Conservation (phyloP, 1,140 invertebrate species). For the Rhopalosiphum maidis region DNA sequence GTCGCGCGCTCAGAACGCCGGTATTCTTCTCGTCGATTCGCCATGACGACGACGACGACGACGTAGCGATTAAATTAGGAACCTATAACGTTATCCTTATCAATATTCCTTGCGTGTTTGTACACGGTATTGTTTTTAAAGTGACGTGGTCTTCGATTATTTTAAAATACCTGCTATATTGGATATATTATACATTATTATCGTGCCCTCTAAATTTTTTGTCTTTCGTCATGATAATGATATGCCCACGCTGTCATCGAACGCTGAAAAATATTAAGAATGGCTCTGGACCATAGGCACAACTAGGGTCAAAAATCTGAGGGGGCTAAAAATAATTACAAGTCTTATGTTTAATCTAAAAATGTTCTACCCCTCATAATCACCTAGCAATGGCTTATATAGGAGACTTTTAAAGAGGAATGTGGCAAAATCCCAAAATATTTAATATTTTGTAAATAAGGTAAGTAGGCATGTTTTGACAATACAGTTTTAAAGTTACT, state of each 20-base stretch:
- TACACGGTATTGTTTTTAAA: neutral
- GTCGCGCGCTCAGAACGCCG: neutral
- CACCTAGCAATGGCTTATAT: no score
- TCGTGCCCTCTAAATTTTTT: neutral
- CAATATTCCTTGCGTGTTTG: neutral
- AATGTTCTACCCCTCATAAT: no score
- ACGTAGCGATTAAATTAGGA: neutral
- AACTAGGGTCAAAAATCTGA: no score
- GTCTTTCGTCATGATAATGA: neutral
- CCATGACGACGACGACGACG: neutral
- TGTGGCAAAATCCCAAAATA: no score
- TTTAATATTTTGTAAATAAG: no score
- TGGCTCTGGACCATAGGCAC: neutral
- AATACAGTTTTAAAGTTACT: no score
- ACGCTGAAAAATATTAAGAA: neutral
- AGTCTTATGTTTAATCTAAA: no score
- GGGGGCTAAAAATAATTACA: no score
- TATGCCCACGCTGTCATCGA: neutral
- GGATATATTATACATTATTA: neutral
- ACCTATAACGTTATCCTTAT: neutral
- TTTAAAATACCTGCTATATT: neutral
- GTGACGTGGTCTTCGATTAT: neutral
- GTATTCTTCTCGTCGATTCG: neutral
- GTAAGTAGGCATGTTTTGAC: no score
- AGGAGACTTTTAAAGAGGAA: no score